Evolutionary conservation across 92 coral and sea anemone genomes (phyloP).

Genomic region (Scolanthus callimorphus): DNA sequence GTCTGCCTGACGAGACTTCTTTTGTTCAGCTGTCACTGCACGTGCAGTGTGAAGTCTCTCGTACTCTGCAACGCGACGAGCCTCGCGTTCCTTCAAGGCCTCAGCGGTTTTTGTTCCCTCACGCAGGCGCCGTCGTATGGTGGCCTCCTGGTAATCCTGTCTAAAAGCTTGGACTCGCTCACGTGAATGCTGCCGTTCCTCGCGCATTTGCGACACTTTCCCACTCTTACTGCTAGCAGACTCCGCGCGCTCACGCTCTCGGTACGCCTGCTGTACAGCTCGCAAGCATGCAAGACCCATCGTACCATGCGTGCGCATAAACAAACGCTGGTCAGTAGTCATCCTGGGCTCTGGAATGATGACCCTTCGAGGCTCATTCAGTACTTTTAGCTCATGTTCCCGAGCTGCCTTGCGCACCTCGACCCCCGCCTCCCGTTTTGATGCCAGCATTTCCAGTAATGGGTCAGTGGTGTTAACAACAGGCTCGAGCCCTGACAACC

Average conservation of each 20-base stretch:
- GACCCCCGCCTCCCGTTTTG: slow-evolving; percentile 76
- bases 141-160: slow-evolving; percentile 77
- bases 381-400: slow-evolving; percentile 53
- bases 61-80: slow-evolving; percentile 46
- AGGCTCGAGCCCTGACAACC: slow-evolving; percentile 73
- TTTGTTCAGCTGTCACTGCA: slow-evolving; percentile 74
- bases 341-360: slow-evolving; percentile 43
- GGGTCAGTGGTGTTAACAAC: slow-evolving; percentile 77
- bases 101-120: slow-evolving; percentile 91
- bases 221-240: slow-evolving; percentile 42
- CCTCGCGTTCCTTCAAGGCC: slow-evolving; percentile 73
- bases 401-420: slow-evolving; percentile 76
- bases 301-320: slow-evolving; percentile 96
- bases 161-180: slow-evolving; percentile 69
- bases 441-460: slow-evolving; percentile 59
- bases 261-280: slow-evolving; percentile 95
- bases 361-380: slow-evolving; percentile 50
- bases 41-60: slow-evolving; percentile 76
- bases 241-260: slow-evolving; percentile 82
- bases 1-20: slow-evolving; percentile 72
- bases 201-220: slow-evolving; percentile 70
- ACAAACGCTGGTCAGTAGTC: slow-evolving; percentile 84
- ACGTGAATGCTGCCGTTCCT: slow-evolving; percentile 63
- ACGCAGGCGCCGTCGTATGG: slow-evolving; percentile 71
- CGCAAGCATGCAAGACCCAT: slow-evolving; percentile 96